Base-by-base conservation (phyloP, 2,797 vertebrate genomes). In the Taeniopygia guttata region DNA sequence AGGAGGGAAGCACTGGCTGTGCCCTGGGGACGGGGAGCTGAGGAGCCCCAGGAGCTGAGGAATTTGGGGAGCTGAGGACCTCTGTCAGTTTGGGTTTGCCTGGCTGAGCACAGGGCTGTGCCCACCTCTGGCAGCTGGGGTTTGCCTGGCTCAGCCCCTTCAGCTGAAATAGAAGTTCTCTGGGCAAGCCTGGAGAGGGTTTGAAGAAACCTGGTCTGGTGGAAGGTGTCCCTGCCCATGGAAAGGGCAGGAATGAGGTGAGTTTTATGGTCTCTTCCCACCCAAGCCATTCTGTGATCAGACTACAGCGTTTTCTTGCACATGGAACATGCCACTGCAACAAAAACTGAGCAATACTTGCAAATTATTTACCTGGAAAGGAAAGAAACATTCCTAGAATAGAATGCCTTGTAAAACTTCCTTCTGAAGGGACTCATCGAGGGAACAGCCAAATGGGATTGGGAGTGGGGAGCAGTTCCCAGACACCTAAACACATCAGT, bases 301-400 rank as follows among this genome's bases (percentile, higher is more conserved):
- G 51, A 45, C 23, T 10, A 8, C 42, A 66, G 20, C 14, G 29
- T 22, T 16, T 36, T 8, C 34, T n/a, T 36, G 9, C 8, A 19
- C 21, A 22, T 2, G 2, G 21, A 55, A 63, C 19, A 8, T 3
- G 23, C 2, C 2, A 0, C n/a, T 56, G n/a, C 10, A 7, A 27
- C 7, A 52, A 26, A 63, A 72, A 46, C 0, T 10, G 32, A 64
- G 16, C 20, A 66, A 23, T 25, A 73, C 25, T 70, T 56, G 42
- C 42, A 34, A 45, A 56, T 42, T 20, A n/a, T 74, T 72, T 88
- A 26, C 34, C 48, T 36, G 21, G 56, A 79, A 62, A 17, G 25
- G n/a, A 43, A 51, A 88, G 66, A 59, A 27, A 3, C 51, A 5
- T 5, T 75, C 67, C n/a, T 15, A 21, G 43, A 77, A 25, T n/a